phyloP scores from a whole-genome alignment of 2,113 vertebrate species.

The Corythoichthys intestinalis region DNA sequence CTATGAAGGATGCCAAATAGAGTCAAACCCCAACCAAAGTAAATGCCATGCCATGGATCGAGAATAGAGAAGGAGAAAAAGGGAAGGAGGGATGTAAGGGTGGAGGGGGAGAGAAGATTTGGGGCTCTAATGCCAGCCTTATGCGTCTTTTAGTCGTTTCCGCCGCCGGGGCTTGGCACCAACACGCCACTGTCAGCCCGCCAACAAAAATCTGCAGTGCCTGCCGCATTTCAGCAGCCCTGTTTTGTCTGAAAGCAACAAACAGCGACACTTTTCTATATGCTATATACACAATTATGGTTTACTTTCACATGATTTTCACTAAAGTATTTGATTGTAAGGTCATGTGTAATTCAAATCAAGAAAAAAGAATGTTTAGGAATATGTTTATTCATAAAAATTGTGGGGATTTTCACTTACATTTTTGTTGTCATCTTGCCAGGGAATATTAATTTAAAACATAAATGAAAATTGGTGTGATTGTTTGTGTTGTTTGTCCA shows the following conservation, averaged over 20 bases:
- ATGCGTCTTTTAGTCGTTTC: slow-evolving; percentile 90
- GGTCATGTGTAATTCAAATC: background rate
- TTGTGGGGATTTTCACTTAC: background rate
- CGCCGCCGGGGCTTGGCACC: slow-evolving; percentile 95
- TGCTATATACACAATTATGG: slow-evolving; percentile 6
- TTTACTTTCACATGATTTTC: slow-evolving; percentile 9
- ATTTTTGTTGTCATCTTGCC: background rate
- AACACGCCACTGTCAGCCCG: slow-evolving; percentile 83
- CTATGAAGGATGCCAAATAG: slow-evolving; percentile 47
- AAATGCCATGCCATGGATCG: slow-evolving; percentile 60
- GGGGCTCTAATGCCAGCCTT: slow-evolving; percentile 87
- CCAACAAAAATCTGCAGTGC: slow-evolving; percentile 96
- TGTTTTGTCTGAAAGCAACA: slow-evolving; percentile 82
- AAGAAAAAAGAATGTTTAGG: background rate
- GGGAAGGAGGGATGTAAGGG: slow-evolving; percentile 39
- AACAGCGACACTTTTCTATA: slow-evolving; percentile 21
- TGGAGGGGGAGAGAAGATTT: slow-evolving; percentile 73
- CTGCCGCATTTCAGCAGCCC: slow-evolving; percentile 87
- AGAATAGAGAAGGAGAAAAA: slow-evolving; percentile 55
- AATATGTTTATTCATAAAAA: background rate
- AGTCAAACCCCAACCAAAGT: slow-evolving; percentile 73
- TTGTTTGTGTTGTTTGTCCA: slow-evolving; percentile 53
- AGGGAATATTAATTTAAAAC: slow-evolving; percentile 11
- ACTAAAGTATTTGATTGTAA: background rate
- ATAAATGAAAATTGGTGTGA: slow-evolving; percentile 7